Percentiles rank a stretch among this genome's conserved stretches.
Evolutionary conservation across 2,888 invertebrate genomes (phyloP).

Genomic region (Agonopterix arenella): DNA sequence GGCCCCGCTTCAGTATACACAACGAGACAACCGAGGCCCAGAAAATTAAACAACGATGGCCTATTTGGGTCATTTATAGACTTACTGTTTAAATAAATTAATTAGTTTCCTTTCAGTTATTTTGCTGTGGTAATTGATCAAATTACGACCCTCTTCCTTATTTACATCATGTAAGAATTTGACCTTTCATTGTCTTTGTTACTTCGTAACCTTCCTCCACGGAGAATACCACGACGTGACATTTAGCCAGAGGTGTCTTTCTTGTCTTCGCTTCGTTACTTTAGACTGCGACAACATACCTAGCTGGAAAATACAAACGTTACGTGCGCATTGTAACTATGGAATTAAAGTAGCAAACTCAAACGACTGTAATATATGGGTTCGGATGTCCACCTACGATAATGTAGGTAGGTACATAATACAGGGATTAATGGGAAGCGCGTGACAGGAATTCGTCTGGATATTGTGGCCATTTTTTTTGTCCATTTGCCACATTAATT

Average conservation of each 20-base stretch:
- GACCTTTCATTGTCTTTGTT: constrained; percentile 14
- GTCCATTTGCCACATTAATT: constrained; percentile 53
- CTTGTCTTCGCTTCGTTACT: not conserved
- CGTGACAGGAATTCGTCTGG: constrained; percentile 42
- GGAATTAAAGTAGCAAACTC: too few species aligned
- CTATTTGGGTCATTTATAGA: constrained; percentile 59
- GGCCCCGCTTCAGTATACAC: constrained; percentile 6
- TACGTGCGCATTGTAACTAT: too few species aligned
- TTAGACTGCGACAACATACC: not conserved
- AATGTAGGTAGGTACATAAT: too few species aligned
- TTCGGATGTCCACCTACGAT: constrained; percentile 16
- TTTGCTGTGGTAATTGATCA: not conserved
- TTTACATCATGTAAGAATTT: constrained; percentile 1
- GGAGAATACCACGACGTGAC: not conserved
- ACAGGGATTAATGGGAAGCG: constrained; percentile 37
- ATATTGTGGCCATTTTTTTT: constrained; percentile 31
- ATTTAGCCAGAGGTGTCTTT: constrained; percentile 15
- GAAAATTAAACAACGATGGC: constrained; percentile 28
- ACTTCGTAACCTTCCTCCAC: constrained; percentile 13
- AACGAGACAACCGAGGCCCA: constrained; percentile 23
- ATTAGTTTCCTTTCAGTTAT: not conserved
- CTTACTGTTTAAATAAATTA: constrained; percentile 52
- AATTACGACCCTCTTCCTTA: not conserved
- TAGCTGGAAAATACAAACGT: too few species aligned
- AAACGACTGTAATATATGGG: too few species aligned